These are phyloP conservation scores for Trisateles emortualis DNA, from an alignment of 2,888 invertebrate genomes.

Conservation along the genomic window DNA sequence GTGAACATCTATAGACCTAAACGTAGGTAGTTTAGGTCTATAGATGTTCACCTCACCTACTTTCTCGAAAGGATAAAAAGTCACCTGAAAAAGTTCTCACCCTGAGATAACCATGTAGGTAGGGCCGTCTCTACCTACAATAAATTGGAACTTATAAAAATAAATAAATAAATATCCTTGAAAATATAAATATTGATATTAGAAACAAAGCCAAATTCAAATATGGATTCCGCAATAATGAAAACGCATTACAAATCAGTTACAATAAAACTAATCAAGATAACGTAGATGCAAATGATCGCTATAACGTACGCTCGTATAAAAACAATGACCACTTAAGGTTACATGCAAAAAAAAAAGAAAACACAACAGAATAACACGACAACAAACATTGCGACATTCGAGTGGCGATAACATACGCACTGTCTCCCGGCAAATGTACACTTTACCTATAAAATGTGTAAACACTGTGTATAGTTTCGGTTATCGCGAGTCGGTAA, in stretches of 20 bases:
- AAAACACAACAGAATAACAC: slow-evolving; percentile 39
- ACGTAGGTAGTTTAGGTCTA: no score
- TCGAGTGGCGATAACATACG: slow-evolving; percentile 49
- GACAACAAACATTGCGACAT: slow-evolving; percentile 52
- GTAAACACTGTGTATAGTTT: slow-evolving; percentile 54
- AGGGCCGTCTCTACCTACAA: no score
- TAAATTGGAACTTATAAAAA: no score
- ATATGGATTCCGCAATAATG: slow-evolving; percentile 15
- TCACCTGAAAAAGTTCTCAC: no score
- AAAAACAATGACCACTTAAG: slow-evolving; percentile 28
- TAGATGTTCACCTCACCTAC: no score
- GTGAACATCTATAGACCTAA: no score
- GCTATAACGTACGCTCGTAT: slow-evolving; percentile 17
- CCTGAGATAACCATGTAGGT: no score
- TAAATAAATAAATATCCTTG: not conserved
- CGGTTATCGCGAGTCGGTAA: slow-evolving; percentile 48
- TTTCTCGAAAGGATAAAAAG: no score
- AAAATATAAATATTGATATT: not conserved
- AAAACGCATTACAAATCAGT: slow-evolving; percentile 11
- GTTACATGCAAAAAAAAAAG: slow-evolving; percentile 31
- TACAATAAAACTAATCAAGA: slow-evolving; percentile 5
- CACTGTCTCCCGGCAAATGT: slow-evolving; percentile 38
- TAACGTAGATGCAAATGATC: slow-evolving; percentile 15
- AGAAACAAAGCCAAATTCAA: not conserved
- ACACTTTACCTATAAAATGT: slow-evolving; percentile 59